Evolutionary conservation across 2,797 vertebrate species (phyloP), one percentile per base, ranked within the genome.

Genomic region (Pipistrellus kuhlii): DNA sequence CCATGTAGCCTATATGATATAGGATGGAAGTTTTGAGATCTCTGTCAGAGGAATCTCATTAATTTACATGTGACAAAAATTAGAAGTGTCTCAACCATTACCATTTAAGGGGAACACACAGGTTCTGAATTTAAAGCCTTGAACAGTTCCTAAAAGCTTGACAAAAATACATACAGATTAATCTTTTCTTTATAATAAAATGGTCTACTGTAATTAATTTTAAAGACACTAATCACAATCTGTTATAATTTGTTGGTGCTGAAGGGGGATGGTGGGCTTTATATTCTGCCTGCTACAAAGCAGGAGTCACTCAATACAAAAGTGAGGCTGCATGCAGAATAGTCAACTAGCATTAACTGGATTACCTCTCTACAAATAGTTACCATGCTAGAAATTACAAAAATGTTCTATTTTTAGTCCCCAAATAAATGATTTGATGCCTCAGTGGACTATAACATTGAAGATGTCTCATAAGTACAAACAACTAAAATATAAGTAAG

Each of bases 121-220:
- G 35, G 9, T 83, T 92, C 53, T 53, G 35, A 68, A 91, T 64
- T 73, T 81, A 80, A 88, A 93, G 32, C 2, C 14, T 53, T 12
- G 21, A 38, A 55, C 27, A 46, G 23, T 53, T 85, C 30, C 46
- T 90, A 57, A 73, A 91, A 84, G n/a, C 14, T 55, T 81, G 41
- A 88, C 5, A 53, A 88, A 72, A 77, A 57, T 62, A 76, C 9
- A 7, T 35, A n/a, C 4, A 4, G 8, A 23, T 21, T 35, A 77
- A 95, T 72, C 46, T 8, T 91, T 80, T 51, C 64, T 94, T 88
- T 64, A 85, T 12, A 80, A 85, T 75, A 80, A 88, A 91, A 86
- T 62, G 38, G 20, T 21, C 73, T 69, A 21, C 69, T 57, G 30
- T 35, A 27, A 76, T 76, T 64, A 23, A 59, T 57, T 92, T 86